Evolutionary conservation across 2,888 invertebrate species (phyloP).

Genomic region (Cantharis nigra): DNA sequence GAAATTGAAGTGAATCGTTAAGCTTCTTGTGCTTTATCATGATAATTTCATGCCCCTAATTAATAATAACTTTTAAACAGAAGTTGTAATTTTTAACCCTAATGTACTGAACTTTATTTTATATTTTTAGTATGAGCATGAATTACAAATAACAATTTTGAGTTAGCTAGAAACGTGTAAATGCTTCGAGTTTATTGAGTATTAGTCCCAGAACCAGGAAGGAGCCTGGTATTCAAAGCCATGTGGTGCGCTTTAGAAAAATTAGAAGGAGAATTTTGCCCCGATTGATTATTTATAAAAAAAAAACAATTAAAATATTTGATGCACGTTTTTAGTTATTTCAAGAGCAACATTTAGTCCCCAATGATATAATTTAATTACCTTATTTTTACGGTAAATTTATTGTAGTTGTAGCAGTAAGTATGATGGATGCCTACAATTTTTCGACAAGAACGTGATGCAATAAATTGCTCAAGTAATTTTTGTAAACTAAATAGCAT

Average conservation of each 20-base stretch:
- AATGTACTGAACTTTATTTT: neutral
- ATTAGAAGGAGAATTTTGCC: neutral
- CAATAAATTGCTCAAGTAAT: neutral
- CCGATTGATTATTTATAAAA: neutral
- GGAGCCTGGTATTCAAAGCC: neutral
- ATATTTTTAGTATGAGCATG: neutral
- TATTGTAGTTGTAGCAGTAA: conserved; percentile 11
- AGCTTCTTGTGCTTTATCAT: conserved; percentile 25
- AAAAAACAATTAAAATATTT: neutral
- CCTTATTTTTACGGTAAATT: conserved; percentile 2
- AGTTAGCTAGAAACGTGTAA: neutral
- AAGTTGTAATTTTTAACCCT: conserved; percentile 4
- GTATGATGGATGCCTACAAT: neutral
- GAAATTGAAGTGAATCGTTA: conserved; percentile 14
- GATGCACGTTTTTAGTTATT: neutral
- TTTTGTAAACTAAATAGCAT: neutral
- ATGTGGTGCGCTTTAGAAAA: neutral
- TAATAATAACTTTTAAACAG: neutral
- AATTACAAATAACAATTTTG: neutral
- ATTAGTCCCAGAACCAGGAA: neutral
- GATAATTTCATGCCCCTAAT: neutral
- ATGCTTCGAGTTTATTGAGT: neutral
- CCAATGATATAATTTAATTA: conserved; percentile 3
- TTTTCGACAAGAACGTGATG: neutral
- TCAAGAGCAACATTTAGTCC: neutral